Percentiles rank a stretch among this genome's conserved stretches.
Evolutionary conservation across 2,113 vertebrate species (phyloP).

Genomic region (Nothocercus julius): DNA sequence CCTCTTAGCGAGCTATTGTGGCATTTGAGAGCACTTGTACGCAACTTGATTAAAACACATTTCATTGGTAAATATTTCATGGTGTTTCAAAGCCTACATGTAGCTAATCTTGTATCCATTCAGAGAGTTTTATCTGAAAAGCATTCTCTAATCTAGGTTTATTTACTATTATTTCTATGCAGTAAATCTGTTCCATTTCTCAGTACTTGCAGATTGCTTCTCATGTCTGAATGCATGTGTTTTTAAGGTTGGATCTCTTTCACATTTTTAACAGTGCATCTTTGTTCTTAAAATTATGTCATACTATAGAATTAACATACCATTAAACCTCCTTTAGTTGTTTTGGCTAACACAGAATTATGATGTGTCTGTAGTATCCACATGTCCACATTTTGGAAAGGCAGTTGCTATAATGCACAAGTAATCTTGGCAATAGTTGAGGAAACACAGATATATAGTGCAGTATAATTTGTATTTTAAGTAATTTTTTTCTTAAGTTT

Average conservation of each 20-base stretch:
- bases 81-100: not conserved
- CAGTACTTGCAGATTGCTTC: not conserved
- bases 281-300: not conserved
- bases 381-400: not conserved
- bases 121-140: not conserved
- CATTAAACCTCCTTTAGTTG: not conserved
- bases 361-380: not conserved
- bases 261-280: not conserved
- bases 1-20: not conserved
- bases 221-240: not conserved
- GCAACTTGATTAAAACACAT: not conserved
- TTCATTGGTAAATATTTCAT: slow-evolving; percentile 15
- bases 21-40: not conserved
- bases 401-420: not conserved
- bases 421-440: not conserved
- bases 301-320: not conserved
- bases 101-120: not conserved
- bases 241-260: not conserved
- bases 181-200: not conserved
- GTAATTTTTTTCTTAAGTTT: not conserved
- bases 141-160: not conserved
- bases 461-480: slow-evolving; percentile 1
- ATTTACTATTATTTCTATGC: not conserved
- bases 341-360: not conserved
- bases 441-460: not conserved